Evolutionary conservation across 2,797 vertebrate genomes (phyloP).

Genomic region (Salarias fasciatus): DNA sequence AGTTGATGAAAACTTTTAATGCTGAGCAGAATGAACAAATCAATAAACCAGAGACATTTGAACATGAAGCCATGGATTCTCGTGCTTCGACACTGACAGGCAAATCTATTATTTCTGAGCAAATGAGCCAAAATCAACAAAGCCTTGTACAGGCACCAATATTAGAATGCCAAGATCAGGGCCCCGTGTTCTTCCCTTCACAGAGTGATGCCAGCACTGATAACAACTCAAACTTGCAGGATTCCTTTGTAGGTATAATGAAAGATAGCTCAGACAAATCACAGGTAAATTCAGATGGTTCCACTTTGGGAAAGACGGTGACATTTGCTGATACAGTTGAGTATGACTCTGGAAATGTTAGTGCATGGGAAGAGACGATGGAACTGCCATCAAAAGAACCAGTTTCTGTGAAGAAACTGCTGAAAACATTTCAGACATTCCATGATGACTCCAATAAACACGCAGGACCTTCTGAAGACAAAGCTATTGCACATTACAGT

Average conservation of each 20-base stretch:
- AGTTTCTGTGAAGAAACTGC: slow-evolving; percentile 92
- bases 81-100: too few species aligned
- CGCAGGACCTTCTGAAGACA: slow-evolving; percentile 83
- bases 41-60: too few species aligned
- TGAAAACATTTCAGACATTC: slow-evolving; percentile 94
- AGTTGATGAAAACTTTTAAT: too few species aligned
- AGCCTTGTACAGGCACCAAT: too few species aligned
- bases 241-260: slow-evolving; percentile 12
- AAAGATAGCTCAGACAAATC: slow-evolving; percentile 40
- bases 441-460: slow-evolving; percentile 88
- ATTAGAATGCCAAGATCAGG: slow-evolving; percentile 29
- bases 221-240: slow-evolving; percentile 9
- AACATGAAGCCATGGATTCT: too few species aligned
- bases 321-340: slow-evolving; percentile 42
- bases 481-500: slow-evolving; percentile 46
- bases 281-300: slow-evolving; percentile 26
- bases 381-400: slow-evolving; percentile 79
- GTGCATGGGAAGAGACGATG: background rate
- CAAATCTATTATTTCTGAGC: too few species aligned
- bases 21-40: too few species aligned
- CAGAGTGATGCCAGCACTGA: slow-evolving; percentile 18
- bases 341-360: slow-evolving; percentile 6
- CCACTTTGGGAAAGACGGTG: slow-evolving; percentile 44
- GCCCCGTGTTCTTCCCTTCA: slow-evolving; percentile 7
- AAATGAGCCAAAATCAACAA: too few species aligned